These are phyloP conservation scores for Thyatira batis DNA, from an alignment of 2,888 invertebrate species.

Conservation along the genomic window DNA sequence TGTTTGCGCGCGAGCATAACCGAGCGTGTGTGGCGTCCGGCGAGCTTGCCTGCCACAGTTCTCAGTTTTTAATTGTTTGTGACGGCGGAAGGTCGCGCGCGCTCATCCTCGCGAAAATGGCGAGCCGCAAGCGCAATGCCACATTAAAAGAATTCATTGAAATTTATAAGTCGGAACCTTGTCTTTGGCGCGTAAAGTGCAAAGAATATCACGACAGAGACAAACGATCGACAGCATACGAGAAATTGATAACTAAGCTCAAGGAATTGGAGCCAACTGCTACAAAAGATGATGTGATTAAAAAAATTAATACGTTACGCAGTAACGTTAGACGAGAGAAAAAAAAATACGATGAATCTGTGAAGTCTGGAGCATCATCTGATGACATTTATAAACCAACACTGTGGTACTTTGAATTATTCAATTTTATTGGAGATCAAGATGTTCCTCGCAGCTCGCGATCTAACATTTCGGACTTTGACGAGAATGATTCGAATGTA, in stretches of 20 bases:
- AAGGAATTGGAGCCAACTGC: neutral
- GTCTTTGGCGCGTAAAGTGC: conserved; percentile 14
- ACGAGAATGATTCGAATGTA: conserved; percentile 10
- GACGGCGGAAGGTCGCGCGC: conserved; percentile 9
- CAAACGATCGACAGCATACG: conserved; percentile 10
- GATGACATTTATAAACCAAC: conserved; percentile 28
- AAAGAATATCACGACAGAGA: conserved; percentile 15
- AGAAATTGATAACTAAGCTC: conserved; percentile 7
- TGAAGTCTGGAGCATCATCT: conserved; percentile 20
- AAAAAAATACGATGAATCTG: conserved; percentile 20
- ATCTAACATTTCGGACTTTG: conserved; percentile 9
- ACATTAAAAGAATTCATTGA: conserved; percentile 11
- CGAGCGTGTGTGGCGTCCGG: conserved; percentile 16
- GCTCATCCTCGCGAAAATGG: conserved; percentile 4
- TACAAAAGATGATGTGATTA: conserved; percentile 7
- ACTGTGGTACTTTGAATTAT: conserved; percentile 31
- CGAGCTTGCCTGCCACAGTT: conserved; percentile 10
- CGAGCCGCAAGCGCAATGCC: conserved; percentile 10
- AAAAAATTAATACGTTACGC: conserved; percentile 11
- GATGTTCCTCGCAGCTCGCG: conserved; percentile 8
- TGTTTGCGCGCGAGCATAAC: conserved; percentile 13
- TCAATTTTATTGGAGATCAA: conserved; percentile 21
- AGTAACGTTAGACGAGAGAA: conserved; percentile 12
- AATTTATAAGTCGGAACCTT: conserved; percentile 13
- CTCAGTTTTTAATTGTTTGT: conserved; percentile 8